Base-by-base conservation (phyloP, 2,888 invertebrate genomes). In the Heliconius hortense region DNA sequence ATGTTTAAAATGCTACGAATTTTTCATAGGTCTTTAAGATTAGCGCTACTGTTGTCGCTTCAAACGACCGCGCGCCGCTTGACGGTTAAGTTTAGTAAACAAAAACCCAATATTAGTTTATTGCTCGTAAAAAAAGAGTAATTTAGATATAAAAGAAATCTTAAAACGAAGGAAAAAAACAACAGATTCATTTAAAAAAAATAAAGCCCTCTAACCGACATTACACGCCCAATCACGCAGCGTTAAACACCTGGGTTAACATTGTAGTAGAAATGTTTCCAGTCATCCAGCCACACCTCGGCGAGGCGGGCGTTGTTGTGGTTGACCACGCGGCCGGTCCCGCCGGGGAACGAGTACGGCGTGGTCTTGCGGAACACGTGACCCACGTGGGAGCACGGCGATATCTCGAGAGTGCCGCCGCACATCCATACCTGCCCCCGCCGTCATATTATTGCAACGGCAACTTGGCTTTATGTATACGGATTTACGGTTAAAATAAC, bases 271-370 rank as follows among this genome's bases (percentile, higher is more conserved):
- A 99, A 98, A 92, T 97, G 97, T 96, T 98, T 98, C 97, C 99
- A 99, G 89, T 99, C 98, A 95, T 99, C 99, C 94, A 99, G 96
- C 99, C 99, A 99, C 86, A 99, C 99, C 93, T 99, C 98, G 82
- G 98, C 99, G 87, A 99, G 97, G 84, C 99, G 96, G 90, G 98
- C 98, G 95, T 99, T 98, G 96, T 99, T 99, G 95, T 98, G 98
- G 95, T 99, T 98, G 94, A 99, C 99, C 89, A 99, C 98, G 88
- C 97, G 97, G 94, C 97, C 97, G 85, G 98, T 98, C 88, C 99
- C 81, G 99, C 99, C 99, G 76, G 99, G 99, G 96, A 99, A 99
- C 84, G 98, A 97, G 94, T 99, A 99, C 75, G 99, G 99, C 83
- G 99, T 99, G 84, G 98, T 97, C 95, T 98, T 98, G 92, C 99